Conservation (phyloP, 2,113 vertebrate genomes). For the Prionailurus viverrinus region DNA sequence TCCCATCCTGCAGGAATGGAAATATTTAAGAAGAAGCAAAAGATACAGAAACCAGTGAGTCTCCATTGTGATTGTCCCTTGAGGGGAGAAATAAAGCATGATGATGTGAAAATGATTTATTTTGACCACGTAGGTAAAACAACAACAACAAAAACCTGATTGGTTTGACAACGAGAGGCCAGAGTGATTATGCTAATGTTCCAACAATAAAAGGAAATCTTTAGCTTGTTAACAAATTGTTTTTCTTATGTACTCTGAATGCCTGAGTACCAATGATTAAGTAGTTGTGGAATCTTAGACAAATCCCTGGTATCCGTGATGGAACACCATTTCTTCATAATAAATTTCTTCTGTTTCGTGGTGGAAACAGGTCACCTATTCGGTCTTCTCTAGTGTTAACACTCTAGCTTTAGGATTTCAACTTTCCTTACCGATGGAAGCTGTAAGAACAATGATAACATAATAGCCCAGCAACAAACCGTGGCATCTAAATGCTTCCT, state of each 20-base stretch:
- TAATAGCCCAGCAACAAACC: background rate
- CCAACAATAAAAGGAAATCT: background rate
- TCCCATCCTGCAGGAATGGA: background rate
- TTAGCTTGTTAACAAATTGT: background rate
- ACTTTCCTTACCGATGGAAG: background rate
- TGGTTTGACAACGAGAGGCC: background rate
- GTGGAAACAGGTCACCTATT: background rate
- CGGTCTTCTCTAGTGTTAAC: background rate
- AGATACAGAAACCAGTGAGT: background rate
- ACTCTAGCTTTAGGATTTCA: background rate
- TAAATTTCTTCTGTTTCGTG: background rate
- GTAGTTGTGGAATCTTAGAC: background rate
- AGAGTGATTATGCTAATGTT: slow-evolving; percentile 15
- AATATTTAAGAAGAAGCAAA: background rate
- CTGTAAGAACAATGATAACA: too few species aligned
- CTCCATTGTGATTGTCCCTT: background rate
- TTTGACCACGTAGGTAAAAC: background rate
- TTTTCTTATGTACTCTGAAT: background rate
- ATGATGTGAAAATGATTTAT: background rate
- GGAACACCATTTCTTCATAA: background rate
- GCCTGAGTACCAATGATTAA: background rate
- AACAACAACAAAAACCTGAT: background rate
- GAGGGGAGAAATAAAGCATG: background rate
- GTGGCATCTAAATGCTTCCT: background rate
- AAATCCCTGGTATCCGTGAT: background rate